phyloP scores from a whole-genome alignment of 2,888 invertebrate genomes.

The Seira musarum region DNA sequence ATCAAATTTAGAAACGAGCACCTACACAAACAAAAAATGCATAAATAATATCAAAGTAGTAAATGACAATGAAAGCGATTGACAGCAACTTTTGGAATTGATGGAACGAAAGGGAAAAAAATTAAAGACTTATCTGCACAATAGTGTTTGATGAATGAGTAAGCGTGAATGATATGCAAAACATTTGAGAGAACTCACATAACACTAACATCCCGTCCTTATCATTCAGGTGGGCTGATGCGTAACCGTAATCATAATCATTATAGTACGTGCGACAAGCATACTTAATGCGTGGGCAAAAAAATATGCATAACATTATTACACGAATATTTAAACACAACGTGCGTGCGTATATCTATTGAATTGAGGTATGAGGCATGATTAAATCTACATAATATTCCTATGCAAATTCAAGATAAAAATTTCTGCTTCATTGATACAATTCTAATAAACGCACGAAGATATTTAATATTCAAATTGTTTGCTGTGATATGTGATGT shows the following conservation, averaged over 20 bases:
- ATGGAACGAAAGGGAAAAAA: too few relatives aligned
- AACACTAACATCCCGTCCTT: constrained; percentile 24
- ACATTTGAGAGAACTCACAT: background rate
- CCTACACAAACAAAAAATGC: background rate
- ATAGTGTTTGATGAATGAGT: background rate
- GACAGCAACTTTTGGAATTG: constrained; percentile 6
- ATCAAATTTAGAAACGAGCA: background rate
- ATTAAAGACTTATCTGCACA: too few relatives aligned
- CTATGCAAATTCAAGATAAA: background rate
- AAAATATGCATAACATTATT: background rate
- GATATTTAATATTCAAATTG: too few relatives aligned
- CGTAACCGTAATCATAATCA: constrained; percentile 45
- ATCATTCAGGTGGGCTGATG: constrained; percentile 42
- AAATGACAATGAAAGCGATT: background rate
- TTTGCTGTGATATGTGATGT: too few relatives aligned
- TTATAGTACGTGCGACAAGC: background rate
- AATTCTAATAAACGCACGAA: background rate
- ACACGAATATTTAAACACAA: background rate
- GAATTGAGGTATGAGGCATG: too few relatives aligned
- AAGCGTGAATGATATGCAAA: constrained; percentile 1
- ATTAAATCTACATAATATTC: too few relatives aligned
- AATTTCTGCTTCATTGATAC: constrained; percentile 27
- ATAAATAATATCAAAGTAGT: background rate
- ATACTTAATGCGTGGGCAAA: constrained; percentile 32
- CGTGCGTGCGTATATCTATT: background rate